Evolutionary conservation across 1,140 invertebrate species (phyloP).

Genomic region (Euschistus heros): DNA sequence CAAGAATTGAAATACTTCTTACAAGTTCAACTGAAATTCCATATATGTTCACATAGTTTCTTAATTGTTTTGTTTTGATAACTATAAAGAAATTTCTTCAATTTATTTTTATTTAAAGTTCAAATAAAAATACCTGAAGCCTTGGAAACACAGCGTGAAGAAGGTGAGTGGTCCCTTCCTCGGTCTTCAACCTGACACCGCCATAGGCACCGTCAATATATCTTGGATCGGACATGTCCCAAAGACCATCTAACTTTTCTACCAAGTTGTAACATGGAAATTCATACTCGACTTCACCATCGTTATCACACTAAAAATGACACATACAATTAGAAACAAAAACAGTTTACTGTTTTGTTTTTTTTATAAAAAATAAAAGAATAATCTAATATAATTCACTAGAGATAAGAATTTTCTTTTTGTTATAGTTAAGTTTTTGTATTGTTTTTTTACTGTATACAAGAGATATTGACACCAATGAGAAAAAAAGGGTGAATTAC

Average conservation of each 20-base stretch:
- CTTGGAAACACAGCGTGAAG: slow-evolving; percentile 57
- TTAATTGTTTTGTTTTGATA: too few species aligned
- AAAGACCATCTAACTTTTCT: slow-evolving; percentile 59
- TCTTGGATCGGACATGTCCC: slow-evolving; percentile 52
- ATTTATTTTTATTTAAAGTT: too few species aligned
- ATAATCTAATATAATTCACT: neutral
- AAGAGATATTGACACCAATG: too few species aligned
- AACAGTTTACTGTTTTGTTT: neutral
- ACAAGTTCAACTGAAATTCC: too few species aligned
- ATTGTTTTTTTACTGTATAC: too few species aligned
- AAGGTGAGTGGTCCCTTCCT: slow-evolving; percentile 46
- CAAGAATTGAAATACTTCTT: too few species aligned
- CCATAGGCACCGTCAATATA: slow-evolving; percentile 52
- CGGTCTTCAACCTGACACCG: slow-evolving; percentile 50
- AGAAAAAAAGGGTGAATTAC: slow-evolving; percentile 34
- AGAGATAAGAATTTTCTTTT: too few species aligned
- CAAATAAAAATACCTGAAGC: slow-evolving; percentile 44
- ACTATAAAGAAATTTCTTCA: neutral
- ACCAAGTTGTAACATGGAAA: slow-evolving; percentile 69
- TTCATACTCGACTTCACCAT: slow-evolving; percentile 66
- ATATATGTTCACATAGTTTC: too few species aligned
- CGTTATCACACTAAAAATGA: slow-evolving; percentile 55
- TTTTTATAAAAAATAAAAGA: neutral
- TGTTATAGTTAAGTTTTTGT: too few species aligned
- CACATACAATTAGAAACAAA: neutral